Percentiles rank a stretch among this genome's conserved stretches.
Conservation (phyloP, 30 jellyfish, hydroid and myxozoan species). For the Sanderia malayensis region DNA sequence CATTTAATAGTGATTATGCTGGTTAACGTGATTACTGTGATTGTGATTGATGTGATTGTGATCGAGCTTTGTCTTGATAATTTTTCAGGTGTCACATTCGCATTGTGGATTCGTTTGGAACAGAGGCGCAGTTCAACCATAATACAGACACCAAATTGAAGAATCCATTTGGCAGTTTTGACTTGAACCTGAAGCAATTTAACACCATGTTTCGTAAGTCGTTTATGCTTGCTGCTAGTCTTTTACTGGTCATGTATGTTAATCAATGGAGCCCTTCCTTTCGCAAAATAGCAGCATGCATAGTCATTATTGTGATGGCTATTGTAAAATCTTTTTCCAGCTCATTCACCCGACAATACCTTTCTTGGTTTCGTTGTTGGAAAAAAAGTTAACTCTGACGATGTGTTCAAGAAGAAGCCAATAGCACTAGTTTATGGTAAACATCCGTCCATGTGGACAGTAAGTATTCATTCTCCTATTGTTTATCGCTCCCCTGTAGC, state of each 20-base stretch:
- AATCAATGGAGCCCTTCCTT: too few species aligned
- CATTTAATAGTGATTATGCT: background rate
- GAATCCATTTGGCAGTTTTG: slow-evolving; percentile 54
- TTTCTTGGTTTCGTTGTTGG: slow-evolving; percentile 97
- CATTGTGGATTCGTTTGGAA: slow-evolving; percentile 95
- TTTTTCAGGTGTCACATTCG: slow-evolving; percentile 84
- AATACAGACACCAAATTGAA: slow-evolving; percentile 31
- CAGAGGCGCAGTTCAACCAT: slow-evolving; percentile 94
- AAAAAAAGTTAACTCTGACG: slow-evolving; percentile 38
- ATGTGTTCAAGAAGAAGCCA: slow-evolving; percentile 63
- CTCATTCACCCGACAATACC: slow-evolving; percentile 96
- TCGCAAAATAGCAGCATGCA: too few species aligned
- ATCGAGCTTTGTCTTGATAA: background rate
- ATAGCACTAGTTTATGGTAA: slow-evolving; percentile 96
- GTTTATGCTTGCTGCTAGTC: too few species aligned
- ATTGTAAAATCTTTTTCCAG: slow-evolving; percentile 54
- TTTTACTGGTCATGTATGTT: too few species aligned
- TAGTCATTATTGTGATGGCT: too few species aligned
- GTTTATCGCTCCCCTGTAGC: too few species aligned
- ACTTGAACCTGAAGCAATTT: slow-evolving; percentile 80
- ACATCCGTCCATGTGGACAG: slow-evolving; percentile 89
- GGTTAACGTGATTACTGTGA: background rate
- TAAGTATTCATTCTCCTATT: background rate
- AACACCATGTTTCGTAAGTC: slow-evolving; percentile 98
- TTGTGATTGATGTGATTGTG: background rate